These are phyloP conservation scores for Myiozetetes cayanensis DNA, from an alignment of 2,113 vertebrate species.

Conservation along the genomic window DNA sequence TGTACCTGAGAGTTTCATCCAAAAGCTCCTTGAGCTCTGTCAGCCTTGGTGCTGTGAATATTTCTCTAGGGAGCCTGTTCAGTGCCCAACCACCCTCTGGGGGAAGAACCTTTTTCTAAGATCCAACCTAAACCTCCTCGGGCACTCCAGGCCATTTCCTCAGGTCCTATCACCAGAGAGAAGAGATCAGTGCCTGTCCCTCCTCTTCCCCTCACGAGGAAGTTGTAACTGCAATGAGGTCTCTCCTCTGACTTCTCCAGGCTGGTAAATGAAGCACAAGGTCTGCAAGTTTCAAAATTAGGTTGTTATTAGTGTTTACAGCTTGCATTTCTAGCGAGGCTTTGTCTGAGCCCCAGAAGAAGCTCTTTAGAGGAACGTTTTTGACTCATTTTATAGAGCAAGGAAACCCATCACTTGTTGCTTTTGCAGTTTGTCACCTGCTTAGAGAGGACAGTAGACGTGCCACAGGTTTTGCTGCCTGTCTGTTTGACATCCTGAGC, in stretches of 20 bases:
- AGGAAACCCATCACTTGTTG: background rate
- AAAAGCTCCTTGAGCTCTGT: background rate
- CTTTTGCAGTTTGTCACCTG: background rate
- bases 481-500: slow-evolving; percentile 21
- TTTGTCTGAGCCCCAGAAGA: background rate
- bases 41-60: background rate
- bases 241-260: background rate
- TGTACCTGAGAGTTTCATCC: background rate
- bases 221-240: background rate
- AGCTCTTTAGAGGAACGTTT: background rate
- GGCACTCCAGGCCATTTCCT: background rate
- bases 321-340: background rate
- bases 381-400: background rate
- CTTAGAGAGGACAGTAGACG: slow-evolving; percentile 12
- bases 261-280: background rate
- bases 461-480: slow-evolving; percentile 14
- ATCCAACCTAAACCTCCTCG: background rate
- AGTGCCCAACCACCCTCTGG: background rate
- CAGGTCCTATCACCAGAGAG: background rate
- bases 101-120: background rate
- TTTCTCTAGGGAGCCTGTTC: background rate
- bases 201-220: background rate
- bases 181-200: background rate
- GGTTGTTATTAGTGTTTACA: background rate
- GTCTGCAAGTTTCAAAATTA: background rate